Base-by-base conservation (phyloP, 1,140 invertebrate species). In the Polypedilum vanderplanki region DNA sequence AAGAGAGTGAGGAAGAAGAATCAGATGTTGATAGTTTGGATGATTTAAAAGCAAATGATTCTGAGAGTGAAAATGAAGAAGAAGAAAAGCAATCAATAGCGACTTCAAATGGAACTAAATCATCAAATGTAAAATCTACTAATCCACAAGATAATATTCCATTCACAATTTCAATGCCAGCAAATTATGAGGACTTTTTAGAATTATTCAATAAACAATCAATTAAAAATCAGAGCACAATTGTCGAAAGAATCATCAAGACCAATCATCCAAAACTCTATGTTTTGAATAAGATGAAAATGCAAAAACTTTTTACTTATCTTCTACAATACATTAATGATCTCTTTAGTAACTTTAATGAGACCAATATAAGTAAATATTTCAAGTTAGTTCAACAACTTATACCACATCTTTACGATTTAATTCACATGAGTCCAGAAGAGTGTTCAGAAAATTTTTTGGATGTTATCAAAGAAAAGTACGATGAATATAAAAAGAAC, bases 201-300 rank as follows among this genome's bases (percentile, higher is more conserved):
- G 82, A 88, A 78, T 78, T 93, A 67, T 80, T 96, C 41, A 79
- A 85, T 73, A 83, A 86, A 22, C 87, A 89, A 76, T 85, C 84
- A 41, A 82, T 86, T 8, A 81, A 87, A 7, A 86, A 92, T 77
- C 90, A 93, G 77, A 83, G 86, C 2, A 85, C 88, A 7, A 89
- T 95, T 9, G 78, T 97, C 74, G 89, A 94, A 77, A 87, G 93
- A 78, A 89, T 97, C 77, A 90, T 96, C 67, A 94, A 94, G 84
- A 92, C 89, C 77, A 92, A 94, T 84, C 90, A 96, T 82, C 90
- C 90, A 41, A 90, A 90, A 79, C 81, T 95, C 70, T 86, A 87
- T 18, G 87, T 88, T 77, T 87, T 86, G 12, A 95, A 96, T 79
- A 93, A 92, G 80, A 87, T 90, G 73, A 89, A 91, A 80, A 84